Conservation (phyloP, 2,113 vertebrate genomes). For the Phycodurus eques region DNA sequence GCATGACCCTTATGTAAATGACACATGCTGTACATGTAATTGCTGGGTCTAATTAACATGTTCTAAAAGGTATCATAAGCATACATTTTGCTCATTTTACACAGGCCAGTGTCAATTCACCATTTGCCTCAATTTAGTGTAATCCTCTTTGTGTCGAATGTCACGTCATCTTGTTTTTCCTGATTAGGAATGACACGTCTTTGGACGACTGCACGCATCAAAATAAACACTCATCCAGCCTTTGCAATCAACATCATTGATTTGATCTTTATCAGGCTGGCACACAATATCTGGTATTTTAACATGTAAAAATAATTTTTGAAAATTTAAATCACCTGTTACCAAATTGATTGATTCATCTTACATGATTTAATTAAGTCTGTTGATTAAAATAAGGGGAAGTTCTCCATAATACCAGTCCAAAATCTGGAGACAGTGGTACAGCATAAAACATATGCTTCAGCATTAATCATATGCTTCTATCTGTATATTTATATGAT, state of each 20-base stretch:
- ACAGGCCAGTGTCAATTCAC: constrained; percentile 53
- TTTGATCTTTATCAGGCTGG: not conserved
- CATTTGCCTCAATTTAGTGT: constrained; percentile 27
- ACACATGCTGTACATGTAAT: constrained; percentile 72
- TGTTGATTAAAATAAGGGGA: not conserved
- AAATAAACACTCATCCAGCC: constrained; percentile 5
- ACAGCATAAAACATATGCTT: too few relatives aligned
- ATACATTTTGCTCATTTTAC: constrained; percentile 63
- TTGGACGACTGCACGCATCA: constrained; percentile 19
- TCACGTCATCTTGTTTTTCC: constrained; percentile 12
- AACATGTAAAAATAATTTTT: not conserved
- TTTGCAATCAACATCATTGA: not conserved
- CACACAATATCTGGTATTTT: not conserved
- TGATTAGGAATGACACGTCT: constrained; percentile 26
- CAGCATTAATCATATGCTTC: too few relatives aligned
- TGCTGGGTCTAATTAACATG: constrained; percentile 53
- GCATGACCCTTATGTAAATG: constrained; percentile 84
- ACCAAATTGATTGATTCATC: not conserved
- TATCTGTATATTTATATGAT: too few relatives aligned
- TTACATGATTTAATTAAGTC: not conserved
- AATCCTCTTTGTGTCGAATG: constrained; percentile 31
- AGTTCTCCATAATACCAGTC: not conserved
- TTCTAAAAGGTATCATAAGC: constrained; percentile 64
- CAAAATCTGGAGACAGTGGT: not conserved
- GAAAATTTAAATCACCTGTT: too few relatives aligned